Conservation (phyloP, 2,113 vertebrate species). For the Leucoraja erinaceus region DNA sequence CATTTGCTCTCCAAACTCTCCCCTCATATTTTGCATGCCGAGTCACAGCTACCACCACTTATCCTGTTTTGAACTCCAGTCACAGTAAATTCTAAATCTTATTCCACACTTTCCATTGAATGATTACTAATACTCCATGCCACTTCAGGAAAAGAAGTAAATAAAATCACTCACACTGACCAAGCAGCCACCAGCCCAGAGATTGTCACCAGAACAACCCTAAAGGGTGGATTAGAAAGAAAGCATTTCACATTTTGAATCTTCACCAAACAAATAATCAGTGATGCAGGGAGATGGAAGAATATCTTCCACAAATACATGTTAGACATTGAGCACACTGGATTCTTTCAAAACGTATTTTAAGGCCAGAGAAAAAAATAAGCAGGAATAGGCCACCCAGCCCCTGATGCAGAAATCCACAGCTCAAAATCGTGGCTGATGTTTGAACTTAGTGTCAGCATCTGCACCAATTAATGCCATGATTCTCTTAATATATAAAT, state of each 20-base stretch:
- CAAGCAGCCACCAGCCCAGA: neutral
- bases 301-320: neutral
- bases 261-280: neutral
- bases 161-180: neutral
- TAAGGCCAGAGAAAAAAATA: too few relatives aligned
- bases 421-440: too few relatives aligned
- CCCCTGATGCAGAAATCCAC: too few relatives aligned
- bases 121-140: neutral
- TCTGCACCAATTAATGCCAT: too few relatives aligned
- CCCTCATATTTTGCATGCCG: neutral
- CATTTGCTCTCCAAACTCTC: neutral
- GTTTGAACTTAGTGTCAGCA: too few relatives aligned
- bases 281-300: neutral
- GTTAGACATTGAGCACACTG: neutral
- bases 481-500: too few relatives aligned
- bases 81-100: neutral
- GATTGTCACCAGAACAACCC: neutral
- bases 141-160: neutral
- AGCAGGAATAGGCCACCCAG: too few relatives aligned
- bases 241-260: neutral
- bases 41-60: neutral
- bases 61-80: neutral
- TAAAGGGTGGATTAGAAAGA: neutral
- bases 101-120: neutral
- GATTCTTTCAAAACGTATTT: neutral